Base-by-base conservation (phyloP, 2,888 invertebrate genomes). In the Ischnus inquisitorius region DNA sequence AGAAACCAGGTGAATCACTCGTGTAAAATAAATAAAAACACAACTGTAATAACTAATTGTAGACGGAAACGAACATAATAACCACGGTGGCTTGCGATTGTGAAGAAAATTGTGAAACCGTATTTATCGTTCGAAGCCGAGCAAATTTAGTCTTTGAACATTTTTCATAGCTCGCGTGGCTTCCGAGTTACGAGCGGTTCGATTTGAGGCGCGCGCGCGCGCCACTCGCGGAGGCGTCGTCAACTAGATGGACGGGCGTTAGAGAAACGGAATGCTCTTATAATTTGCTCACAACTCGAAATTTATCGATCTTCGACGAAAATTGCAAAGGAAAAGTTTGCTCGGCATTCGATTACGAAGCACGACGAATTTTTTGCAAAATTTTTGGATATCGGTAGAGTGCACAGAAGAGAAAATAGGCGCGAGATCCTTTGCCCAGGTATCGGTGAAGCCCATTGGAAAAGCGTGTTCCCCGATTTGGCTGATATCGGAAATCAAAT, bases 1-100 rank as follows among this genome's bases (percentile, higher is more conserved):
- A 65, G 68, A 60, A 43, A 60, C 74, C 68, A 82, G 79, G 62
- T 79, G 67, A 62, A 72, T 68, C 74, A 71, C 39, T 57, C 28
- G 79, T 85, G 76, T 43, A 57, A 80, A 75, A 65, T 39, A 88
- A 60, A 77, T 82, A 57, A 85, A 85, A 79, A 85, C 79, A 81
- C 83, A 86, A 75, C 82, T 81, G 12, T 62, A n/a, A 60, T 75
- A 57, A 57, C 22, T 25, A 57, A 57, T 25, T 22, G 25, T 22
- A 25, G 16, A 51, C 8, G 19, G 19, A 51, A 51, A 51, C 51
- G 16, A 51, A 46, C 12, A 51, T 51, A 51, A 19, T 19, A 51
- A 51, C 8, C 16, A 19, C 8, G 19, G 19, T 51, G 19, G 6
- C 51, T 19, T 10, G 8, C 8, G 19, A 19, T 51, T 51, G 10